These are phyloP conservation scores for Pristionchus fissidentatus DNA, from an alignment of 2,888 invertebrate species.

Conservation along the genomic window DNA sequence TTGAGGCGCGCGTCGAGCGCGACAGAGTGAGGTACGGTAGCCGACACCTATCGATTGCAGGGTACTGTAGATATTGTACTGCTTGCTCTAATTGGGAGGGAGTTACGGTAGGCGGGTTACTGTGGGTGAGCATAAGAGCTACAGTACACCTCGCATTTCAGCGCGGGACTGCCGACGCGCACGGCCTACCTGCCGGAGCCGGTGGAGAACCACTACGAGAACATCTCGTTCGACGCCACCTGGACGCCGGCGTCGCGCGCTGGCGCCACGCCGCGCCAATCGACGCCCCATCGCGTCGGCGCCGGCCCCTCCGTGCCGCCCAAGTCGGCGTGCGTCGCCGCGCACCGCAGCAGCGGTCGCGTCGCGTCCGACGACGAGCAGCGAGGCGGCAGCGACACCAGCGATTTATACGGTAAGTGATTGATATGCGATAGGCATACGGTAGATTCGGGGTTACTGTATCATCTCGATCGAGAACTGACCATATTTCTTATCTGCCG, in stretches of 20 bases:
- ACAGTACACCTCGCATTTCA: background rate
- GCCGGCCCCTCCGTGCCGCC: background rate
- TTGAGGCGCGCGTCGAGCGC: conserved; percentile 20
- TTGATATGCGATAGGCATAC: background rate
- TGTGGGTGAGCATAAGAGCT: background rate
- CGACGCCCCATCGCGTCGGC: no score
- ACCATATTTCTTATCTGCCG: no score
- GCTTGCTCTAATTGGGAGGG: background rate
- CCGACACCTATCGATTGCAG: background rate
- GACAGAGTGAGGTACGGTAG: conserved; percentile 14
- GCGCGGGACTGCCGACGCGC: background rate
- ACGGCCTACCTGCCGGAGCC: conserved; percentile 26
- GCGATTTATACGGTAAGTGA: background rate
- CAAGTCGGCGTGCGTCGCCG: background rate
- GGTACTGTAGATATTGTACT: background rate
- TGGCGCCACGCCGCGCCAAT: no score
- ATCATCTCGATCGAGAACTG: background rate
- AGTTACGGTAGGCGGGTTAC: background rate
- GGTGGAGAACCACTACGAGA: conserved; percentile 32
- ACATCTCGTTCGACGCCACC: conserved; percentile 29
- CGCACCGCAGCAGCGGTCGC: background rate
- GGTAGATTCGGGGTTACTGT: background rate
- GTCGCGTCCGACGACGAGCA: background rate
- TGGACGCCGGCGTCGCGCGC: background rate
- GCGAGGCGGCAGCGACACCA: background rate